Evolutionary conservation across 1,140 invertebrate species (phyloP).

Genomic region (Venustaconcha ellipsiformis): DNA sequence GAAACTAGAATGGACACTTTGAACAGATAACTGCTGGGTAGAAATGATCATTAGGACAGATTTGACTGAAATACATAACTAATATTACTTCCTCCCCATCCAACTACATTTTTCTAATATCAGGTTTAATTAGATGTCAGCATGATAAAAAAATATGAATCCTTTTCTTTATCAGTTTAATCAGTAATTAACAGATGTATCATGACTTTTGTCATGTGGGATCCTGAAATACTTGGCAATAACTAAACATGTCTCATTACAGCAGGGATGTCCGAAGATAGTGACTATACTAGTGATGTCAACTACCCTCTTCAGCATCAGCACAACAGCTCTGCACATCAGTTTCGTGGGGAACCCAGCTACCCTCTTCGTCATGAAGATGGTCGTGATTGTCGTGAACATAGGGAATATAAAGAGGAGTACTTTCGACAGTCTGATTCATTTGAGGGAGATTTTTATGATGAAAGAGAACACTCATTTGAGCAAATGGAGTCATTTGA

Average conservation of each 20-base stretch:
- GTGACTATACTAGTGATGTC: slow-evolving; percentile 96
- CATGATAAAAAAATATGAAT: too few species aligned
- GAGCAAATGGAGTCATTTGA: slow-evolving; percentile 19
- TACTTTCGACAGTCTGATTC: slow-evolving; percentile 2
- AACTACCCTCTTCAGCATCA: slow-evolving; percentile 87
- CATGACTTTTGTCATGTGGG: too few species aligned
- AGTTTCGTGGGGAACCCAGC: slow-evolving; percentile 59
- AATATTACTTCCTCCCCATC: too few species aligned
- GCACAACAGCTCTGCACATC: slow-evolving; percentile 67
- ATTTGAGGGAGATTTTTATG: slow-evolving; percentile 30
- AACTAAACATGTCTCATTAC: slow-evolving; percentile 33
- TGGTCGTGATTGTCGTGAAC: slow-evolving; percentile 41
- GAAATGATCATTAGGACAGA: too few species aligned
- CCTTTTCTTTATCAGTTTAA: too few species aligned
- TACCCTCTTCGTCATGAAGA: slow-evolving; percentile 44
- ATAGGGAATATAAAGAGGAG: slow-evolving; percentile 29
- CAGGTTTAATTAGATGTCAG: too few species aligned
- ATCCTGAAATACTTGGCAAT: too few species aligned
- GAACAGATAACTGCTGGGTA: too few species aligned
- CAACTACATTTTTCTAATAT: too few species aligned
- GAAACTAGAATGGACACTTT: too few species aligned
- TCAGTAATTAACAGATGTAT: too few species aligned
- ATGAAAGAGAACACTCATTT: slow-evolving; percentile 2
- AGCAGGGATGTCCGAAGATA: slow-evolving; percentile 97
- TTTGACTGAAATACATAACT: too few species aligned